These are phyloP conservation scores for Dugesia japonica DNA, from an alignment of 2,888 invertebrate genomes.

Conservation along the genomic window DNA sequence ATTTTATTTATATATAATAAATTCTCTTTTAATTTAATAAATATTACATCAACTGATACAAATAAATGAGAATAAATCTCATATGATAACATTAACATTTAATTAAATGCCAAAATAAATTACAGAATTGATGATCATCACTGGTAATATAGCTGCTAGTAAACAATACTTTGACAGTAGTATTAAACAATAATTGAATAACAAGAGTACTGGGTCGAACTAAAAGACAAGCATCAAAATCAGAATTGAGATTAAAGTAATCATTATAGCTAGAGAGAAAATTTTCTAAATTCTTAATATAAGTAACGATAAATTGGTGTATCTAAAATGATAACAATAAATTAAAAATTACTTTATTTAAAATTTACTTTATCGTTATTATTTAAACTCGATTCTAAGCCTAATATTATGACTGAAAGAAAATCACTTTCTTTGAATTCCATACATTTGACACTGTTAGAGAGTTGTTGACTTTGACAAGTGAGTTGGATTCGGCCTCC, in stretches of 20 bases:
- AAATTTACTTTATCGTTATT: background rate
- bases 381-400: background rate
- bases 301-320: background rate
- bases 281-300: slow-evolving; percentile 12
- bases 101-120: background rate
- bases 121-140: background rate
- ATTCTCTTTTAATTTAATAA: too few relatives aligned
- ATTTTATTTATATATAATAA: too few relatives aligned
- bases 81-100: background rate
- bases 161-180: background rate
- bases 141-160: background rate
- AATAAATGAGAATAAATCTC: background rate
- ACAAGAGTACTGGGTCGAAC: background rate
- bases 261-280: background rate
- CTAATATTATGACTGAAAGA: background rate
- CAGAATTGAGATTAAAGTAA: background rate
- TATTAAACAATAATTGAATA: background rate
- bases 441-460: background rate
- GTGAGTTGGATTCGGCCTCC: background rate
- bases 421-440: background rate
- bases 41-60: too few relatives aligned
- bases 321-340: background rate
- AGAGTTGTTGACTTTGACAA: background rate
- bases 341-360: background rate
- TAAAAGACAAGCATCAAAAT: background rate